Percentiles rank a stretch among this genome's conserved stretches.
Evolutionary conservation across 2,797 vertebrate species (phyloP).

Genomic region (Lepilemur septentrionalis): DNA sequence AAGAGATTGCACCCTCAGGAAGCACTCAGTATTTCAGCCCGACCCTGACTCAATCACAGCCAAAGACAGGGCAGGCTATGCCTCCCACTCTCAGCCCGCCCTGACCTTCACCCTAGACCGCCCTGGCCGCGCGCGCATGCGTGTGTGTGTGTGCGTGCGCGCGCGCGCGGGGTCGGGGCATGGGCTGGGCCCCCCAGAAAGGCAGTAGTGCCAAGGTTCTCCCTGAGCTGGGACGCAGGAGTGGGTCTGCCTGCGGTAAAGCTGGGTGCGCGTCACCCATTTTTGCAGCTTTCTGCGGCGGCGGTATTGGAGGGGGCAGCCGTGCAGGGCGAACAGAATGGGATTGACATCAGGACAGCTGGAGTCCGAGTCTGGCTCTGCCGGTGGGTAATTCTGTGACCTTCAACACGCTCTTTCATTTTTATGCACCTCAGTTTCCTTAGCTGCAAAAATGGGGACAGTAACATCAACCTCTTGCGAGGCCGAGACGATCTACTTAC

Average conservation of each 20-base stretch:
- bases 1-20: neutral
- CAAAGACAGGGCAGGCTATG: neutral
- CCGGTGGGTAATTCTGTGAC: neutral
- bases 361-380: neutral
- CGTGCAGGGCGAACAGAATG: neutral
- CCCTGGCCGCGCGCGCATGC: neutral
- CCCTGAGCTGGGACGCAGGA: neutral
- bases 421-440: neutral
- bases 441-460: neutral
- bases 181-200: neutral
- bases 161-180: no score
- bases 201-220: neutral
- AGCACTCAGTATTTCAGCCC: neutral
- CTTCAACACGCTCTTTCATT: neutral
- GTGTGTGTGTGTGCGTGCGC: no score
- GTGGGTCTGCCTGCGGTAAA: neutral
- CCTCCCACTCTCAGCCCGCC: neutral
- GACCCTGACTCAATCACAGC: neutral
- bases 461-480: fast-evolving
- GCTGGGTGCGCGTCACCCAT: neutral
- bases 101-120: conserved; percentile 33
- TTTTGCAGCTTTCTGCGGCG: neutral
- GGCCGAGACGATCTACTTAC: neutral
- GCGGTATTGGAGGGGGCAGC: no score
- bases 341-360: neutral